Base-by-base conservation (phyloP, 2,888 invertebrate species). In the Criorhina ranunculi region DNA sequence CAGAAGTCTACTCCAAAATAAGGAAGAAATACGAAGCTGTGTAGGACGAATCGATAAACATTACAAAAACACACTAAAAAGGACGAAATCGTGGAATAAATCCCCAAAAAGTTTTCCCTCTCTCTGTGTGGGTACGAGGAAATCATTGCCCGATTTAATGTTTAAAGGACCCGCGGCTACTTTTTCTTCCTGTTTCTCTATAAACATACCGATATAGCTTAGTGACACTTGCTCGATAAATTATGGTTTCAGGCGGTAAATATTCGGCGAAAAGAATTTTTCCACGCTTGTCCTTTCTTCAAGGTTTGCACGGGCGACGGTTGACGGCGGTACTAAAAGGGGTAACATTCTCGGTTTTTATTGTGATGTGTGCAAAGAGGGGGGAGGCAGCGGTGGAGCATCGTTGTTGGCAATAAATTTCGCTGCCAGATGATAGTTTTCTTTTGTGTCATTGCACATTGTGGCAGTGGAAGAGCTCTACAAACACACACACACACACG, bases 371-470 rank as follows among this genome's bases (percentile, higher is more conserved):
- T 19, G 35, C 29, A 19, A 9, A 0, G 40, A 6, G 44, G n/a
- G 49, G 49, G 2, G 37, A n/a, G 15, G 29, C 15, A 11, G n/a
- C 17, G 35, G 6, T 5, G 53, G 59, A 67, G 75, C 69, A 80
- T 80, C 67, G 67, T 75, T 85, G 80, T 55, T 85, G 80, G 85
- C 46, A 66, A 85, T 85, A 85, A 85, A 85, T 85, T 85, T 76
- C 42, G 53, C 33, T 55, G 79, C 80, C 85, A 85, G 85, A 85
- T 85, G 80, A 85, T 85, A 85, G 85, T 85, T 80, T 85, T 85
- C 85, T 80, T 85, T 85, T 80, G 80, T 85, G 85, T 85, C 85
- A 80, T 53, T 85, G 80, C 70, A 85, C 75, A 80, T 76, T 80
- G 80, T 55, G 75, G 64, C 59, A 79, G 19, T 15, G 49, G 40